These are phyloP conservation scores for Oreohelix idahoensis DNA, from an alignment of 1,140 invertebrate species.

Conservation along the genomic window DNA sequence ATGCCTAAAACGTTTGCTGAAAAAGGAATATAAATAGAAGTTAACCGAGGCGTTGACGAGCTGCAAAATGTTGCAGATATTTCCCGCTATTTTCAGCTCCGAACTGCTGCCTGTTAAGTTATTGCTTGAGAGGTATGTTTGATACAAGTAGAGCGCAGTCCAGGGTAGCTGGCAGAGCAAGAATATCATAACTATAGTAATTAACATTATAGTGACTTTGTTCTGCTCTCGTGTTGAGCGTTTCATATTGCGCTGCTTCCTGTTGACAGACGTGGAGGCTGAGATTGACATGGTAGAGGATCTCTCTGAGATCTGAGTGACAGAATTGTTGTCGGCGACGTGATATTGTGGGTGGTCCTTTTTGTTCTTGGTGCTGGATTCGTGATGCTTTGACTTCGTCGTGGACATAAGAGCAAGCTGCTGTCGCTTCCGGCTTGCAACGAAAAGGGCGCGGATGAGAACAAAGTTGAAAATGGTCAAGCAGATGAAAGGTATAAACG, in stretches of 20 bases:
- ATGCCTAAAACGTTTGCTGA: slow-evolving; percentile 83
- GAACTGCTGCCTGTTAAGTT: slow-evolving; percentile 52
- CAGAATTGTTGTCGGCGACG: not conserved
- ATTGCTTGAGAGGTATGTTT: slow-evolving; percentile 42
- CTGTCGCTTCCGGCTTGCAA: slow-evolving; percentile 74
- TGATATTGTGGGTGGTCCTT: not conserved
- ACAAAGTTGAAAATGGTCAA: slow-evolving; percentile 82
- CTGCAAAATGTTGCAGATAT: slow-evolving; percentile 83
- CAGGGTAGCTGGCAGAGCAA: slow-evolving; percentile 82
- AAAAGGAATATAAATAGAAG: slow-evolving; percentile 84
- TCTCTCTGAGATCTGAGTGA: slow-evolving; percentile 11
- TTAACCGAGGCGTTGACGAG: slow-evolving; percentile 82
- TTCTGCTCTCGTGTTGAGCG: slow-evolving; percentile 47
- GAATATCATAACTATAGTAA: slow-evolving; percentile 83
- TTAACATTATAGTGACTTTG: slow-evolving; percentile 82
- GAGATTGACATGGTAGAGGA: not conserved
- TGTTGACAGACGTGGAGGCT: not conserved
- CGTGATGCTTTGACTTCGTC: not conserved
- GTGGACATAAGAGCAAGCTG: slow-evolving; percentile 74
- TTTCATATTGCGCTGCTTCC: slow-evolving; percentile 1
- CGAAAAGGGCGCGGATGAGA: slow-evolving; percentile 79
- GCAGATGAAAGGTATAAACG: slow-evolving; percentile 79
- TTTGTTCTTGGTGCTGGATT: not conserved
- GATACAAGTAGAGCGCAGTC: slow-evolving; percentile 69
- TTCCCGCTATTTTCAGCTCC: slow-evolving; percentile 77